Conservation (phyloP, 2,797 vertebrate genomes). For the Siniperca obscura region DNA sequence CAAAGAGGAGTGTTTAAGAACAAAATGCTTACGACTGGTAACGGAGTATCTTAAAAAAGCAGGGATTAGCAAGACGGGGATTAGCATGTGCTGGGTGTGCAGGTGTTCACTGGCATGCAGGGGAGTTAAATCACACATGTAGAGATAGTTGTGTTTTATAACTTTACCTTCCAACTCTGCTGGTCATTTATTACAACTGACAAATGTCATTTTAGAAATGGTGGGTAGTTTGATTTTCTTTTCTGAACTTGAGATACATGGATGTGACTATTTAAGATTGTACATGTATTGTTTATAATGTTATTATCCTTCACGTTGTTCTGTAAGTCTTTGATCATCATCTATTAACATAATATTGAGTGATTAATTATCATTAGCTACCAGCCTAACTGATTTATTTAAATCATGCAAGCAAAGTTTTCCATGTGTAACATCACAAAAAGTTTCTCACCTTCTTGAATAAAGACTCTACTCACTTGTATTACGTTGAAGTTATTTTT, state of each 20-base stretch:
- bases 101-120: conserved; percentile 58
- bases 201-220: neutral
- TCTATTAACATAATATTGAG: neutral
- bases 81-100: conserved; percentile 49
- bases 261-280: neutral
- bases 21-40: neutral
- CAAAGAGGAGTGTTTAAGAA: neutral
- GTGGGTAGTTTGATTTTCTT: neutral
- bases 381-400: neutral
- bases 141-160: neutral
- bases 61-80: conserved; percentile 55
- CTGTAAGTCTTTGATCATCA: neutral
- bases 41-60: conserved; percentile 38
- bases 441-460: neutral
- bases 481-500: neutral
- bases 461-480: neutral
- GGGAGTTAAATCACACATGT: conserved; percentile 28
- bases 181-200: neutral
- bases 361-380: neutral
- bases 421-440: neutral
- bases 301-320: neutral
- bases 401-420: neutral
- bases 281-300: neutral
- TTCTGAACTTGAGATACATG: neutral
- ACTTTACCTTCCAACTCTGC: conserved; percentile 13